Base-by-base conservation (phyloP, 64 coral and sea anemone species). In the Anthopleura sola region DNA sequence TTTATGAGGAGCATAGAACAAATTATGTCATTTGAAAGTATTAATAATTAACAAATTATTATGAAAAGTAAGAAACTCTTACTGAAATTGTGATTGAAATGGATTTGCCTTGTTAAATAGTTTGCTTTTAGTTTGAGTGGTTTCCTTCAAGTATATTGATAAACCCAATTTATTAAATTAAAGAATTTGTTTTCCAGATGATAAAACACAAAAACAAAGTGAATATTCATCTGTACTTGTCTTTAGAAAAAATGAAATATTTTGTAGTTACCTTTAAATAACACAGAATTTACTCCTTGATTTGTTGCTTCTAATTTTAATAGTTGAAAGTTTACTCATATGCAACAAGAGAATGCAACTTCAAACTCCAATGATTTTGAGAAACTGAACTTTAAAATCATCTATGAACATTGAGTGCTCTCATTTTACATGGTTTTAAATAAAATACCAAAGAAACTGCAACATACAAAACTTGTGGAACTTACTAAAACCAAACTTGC, bases 1-100 rank as follows among this genome's bases (percentile, higher is more conserved):
- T 92, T 78, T 62, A 83, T 92, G 81, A 80, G 84, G 54, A 81
- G 90, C 78, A 82, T 91, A 24, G 76, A 86, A 71, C 85, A 62
- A 62, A 62, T 62, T 28, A 62, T 24, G 58, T 62, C 58, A 62
- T 62, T 62, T 62, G n/a, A 79, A 38, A 33, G 76, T 48, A 24
- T 79, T 48, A 44, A 79, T 79, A 79, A 40, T 79, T 48, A 40
- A 79, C 17, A 1, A 48, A 44, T 79, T 79, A 71, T 31, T 79
- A 38, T 44, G 76, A 23, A 44, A 44, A 23, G 21, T 79, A 23
- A 79, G 66, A 71, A 71, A 31, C 26, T 34, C 29, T 71, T 71
- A 71, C 66, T 71, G 29, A 62, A 62, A 62, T 62, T 62, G 58
- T 62, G 58, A n/a, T 62, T 62, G 24, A 62, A 62, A 62, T 62